Base-by-base conservation (phyloP, 2,888 invertebrate species). In the Thereva nobilitata region DNA sequence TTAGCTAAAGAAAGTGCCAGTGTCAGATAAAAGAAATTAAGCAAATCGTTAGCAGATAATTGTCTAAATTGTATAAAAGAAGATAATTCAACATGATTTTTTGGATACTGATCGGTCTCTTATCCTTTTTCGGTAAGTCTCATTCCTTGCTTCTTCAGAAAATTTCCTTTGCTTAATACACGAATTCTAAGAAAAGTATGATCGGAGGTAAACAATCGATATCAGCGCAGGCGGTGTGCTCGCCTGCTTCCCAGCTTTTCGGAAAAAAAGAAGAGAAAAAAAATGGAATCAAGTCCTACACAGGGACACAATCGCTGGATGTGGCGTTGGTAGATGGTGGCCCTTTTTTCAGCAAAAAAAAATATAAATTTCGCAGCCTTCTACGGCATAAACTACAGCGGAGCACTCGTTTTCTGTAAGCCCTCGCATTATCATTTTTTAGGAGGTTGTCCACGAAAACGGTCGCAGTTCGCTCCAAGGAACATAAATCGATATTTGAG, bases 121-220 rank as follows among this genome's bases (percentile, higher is more conserved):
- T 55, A 45, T 54, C 54, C 53, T 55, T 64, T 12, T 64, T 64
- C 23, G 64, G 64, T 64, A 64, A 64, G 64, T 64, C 45, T 23
- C 23, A 41, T 12, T 9, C 8, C 37, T 41, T 61, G 49, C 41
- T 42, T 50, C 50, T 8, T 50, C 37, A 40, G 41, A 50, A 49
- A 34, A 34, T 41, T 59, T 61, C 47, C 49, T 50, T n/a, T n/a
- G 7, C 61, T 23, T 9, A 50, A 50, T 34, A 41, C 50, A 50
- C 37, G 35, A 35, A 61, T 61, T 50, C 23, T 9, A 61, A 61
- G 61, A 23, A 61, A 23, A 61, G 40, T 61, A 61, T 50, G 61
- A 61, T 61, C 50, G 61, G 40, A 50, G 67, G 69, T 70, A 70
- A 70, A 67, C 69, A 70, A 70, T 70, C 69, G 69, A 70, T 70